Conservation (phyloP, 2,113 vertebrate genomes). For the Casuarius casuarius region DNA sequence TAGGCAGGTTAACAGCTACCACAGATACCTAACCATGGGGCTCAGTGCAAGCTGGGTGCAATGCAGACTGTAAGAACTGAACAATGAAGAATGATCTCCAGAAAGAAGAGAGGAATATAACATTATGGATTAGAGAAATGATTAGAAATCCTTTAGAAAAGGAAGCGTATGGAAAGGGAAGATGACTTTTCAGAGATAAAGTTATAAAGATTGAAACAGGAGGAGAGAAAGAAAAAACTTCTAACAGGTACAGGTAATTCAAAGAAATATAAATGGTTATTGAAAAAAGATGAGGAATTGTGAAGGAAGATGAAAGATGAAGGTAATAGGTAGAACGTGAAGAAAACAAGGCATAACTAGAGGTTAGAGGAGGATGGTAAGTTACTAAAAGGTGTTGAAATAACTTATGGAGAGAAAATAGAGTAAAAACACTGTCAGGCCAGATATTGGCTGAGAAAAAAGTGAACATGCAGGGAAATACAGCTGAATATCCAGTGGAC, state of each 20-base stretch:
- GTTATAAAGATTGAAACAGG: background rate
- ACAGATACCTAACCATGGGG: no score
- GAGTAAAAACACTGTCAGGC: background rate
- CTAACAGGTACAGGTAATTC: background rate
- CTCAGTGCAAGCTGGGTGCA: background rate
- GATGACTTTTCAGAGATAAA: background rate
- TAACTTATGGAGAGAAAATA: background rate
- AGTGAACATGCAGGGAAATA: background rate
- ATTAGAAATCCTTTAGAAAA: background rate
- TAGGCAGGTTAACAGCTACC: background rate
- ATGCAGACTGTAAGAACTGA: background rate
- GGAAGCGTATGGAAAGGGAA: background rate
- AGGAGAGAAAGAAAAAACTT: background rate
- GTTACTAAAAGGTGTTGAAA: background rate
- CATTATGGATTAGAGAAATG: background rate
- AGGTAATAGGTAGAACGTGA: background rate
- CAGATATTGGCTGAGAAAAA: background rate
- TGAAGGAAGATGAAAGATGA: background rate
- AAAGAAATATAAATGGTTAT: background rate
- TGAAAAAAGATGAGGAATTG: background rate
- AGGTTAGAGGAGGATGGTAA: background rate
- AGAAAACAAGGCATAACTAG: background rate
- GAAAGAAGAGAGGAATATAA: background rate
- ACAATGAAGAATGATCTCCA: background rate
- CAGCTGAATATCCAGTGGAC: background rate